Percentiles rank a stretch among this genome's conserved stretches.
These are phyloP conservation scores for Periophthalmus modestus DNA, from an alignment of 2,113 vertebrate species.

Conservation along the genomic window DNA sequence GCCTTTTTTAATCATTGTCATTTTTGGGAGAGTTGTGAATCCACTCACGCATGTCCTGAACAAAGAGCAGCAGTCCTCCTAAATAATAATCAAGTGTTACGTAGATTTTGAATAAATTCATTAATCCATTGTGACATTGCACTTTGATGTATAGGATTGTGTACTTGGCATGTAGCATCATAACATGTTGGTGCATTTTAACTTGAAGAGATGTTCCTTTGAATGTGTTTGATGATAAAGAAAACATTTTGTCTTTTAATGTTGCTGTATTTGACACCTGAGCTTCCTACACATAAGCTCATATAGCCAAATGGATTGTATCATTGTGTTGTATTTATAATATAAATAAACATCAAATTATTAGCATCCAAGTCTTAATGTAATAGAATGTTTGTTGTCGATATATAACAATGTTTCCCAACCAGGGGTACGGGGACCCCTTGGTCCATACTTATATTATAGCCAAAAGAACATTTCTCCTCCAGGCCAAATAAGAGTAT, in stretches of 20 bases:
- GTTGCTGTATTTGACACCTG: conserved; percentile 72
- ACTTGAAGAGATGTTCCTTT: conserved; percentile 61
- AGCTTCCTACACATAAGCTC: conserved; percentile 66
- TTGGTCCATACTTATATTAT: no score
- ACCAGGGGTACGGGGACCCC: not conserved
- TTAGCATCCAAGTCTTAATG: conserved; percentile 47
- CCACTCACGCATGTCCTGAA: conserved; percentile 73
- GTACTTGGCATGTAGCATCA: conserved; percentile 83
- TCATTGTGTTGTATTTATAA: conserved; percentile 77
- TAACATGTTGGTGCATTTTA: conserved; percentile 77
- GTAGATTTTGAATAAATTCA: conserved; percentile 72
- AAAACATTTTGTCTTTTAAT: conserved; percentile 69
- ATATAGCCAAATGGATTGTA: conserved; percentile 75
- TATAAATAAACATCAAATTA: conserved; percentile 70
- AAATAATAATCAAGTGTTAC: conserved; percentile 72
- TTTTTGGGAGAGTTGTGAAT: conserved; percentile 57
- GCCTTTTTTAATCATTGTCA: conserved; percentile 71
- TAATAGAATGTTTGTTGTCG: conserved; percentile 16
- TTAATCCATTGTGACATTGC: conserved; percentile 92
- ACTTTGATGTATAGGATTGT: conserved; percentile 80
- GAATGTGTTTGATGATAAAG: conserved; percentile 79
- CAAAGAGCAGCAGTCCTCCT: conserved; percentile 74
- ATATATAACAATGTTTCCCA: conserved; percentile 9
- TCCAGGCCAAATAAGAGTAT: no score
- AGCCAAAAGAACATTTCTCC: no score